Evolutionary conservation across 2,113 vertebrate genomes (phyloP).

Genomic region (Festucalex cinctus): DNA sequence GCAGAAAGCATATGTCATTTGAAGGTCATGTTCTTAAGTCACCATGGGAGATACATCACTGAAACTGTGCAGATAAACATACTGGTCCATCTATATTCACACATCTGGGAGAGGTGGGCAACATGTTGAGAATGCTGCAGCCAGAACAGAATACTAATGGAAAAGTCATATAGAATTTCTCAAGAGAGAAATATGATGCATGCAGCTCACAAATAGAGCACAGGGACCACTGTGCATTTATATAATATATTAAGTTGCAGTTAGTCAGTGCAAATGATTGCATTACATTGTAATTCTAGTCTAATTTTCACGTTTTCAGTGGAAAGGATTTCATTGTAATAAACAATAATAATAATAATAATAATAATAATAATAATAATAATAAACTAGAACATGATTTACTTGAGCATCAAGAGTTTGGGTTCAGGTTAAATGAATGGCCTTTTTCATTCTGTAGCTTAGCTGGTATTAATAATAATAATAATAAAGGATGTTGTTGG

Average conservation of each 20-base stretch:
- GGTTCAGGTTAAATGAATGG: not conserved
- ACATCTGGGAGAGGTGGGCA: slow-evolving; percentile 22
- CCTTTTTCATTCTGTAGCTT: not conserved
- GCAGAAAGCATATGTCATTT: slow-evolving; percentile 20
- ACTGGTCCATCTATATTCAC: slow-evolving; percentile 22
- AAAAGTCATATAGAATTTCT: slow-evolving; percentile 24
- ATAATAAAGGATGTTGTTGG: no score
- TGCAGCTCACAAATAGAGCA: slow-evolving; percentile 38
- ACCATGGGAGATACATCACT: slow-evolving; percentile 30
- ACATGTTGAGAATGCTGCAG: slow-evolving; percentile 11
- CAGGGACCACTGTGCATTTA: not conserved
- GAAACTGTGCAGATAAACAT: slow-evolving; percentile 15
- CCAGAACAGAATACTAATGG: slow-evolving; percentile 43
- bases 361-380: slow-evolving; percentile 14
- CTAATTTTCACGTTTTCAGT: slow-evolving; percentile 30
- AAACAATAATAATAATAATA: slow-evolving; percentile 8
- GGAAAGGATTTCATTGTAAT: slow-evolving; percentile 13
- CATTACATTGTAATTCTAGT: slow-evolving; percentile 47
- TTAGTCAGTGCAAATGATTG: slow-evolving; percentile 22
- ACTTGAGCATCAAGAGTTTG: not conserved
- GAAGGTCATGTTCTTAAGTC: slow-evolving; percentile 36
- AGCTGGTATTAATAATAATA: not conserved
- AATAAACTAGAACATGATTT: not conserved
- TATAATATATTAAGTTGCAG: slow-evolving; percentile 34
- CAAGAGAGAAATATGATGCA: slow-evolving; percentile 24